Percentiles rank a stretch among this genome's conserved stretches.
Conservation (phyloP, 1,140 invertebrate genomes). For the Lepidostoma basale region DNA sequence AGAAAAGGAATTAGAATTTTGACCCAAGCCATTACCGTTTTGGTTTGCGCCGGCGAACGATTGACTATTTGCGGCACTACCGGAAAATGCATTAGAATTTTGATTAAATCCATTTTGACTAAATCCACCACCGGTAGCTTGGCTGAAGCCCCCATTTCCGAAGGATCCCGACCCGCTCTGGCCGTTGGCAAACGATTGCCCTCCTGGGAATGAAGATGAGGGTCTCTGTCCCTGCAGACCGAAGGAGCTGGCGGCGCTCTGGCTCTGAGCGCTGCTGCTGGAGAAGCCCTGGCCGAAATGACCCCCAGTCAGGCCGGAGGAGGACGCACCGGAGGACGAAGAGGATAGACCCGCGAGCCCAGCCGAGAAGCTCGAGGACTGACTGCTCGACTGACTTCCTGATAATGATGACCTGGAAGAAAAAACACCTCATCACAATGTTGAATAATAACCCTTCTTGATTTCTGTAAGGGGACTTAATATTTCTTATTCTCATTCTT, state of each 20-base stretch:
- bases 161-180: conserved; percentile 34
- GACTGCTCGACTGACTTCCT: conserved; percentile 37
- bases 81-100: conserved; percentile 23
- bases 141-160: conserved; percentile 35
- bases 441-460: neutral
- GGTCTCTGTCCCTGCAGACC: conserved; percentile 27
- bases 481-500: no score
- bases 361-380: conserved; percentile 32
- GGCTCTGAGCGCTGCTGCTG: conserved; percentile 31
- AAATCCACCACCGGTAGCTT: conserved; percentile 29
- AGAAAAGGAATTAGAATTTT: no score
- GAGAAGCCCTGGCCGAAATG: conserved; percentile 39
- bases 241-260: conserved; percentile 27
- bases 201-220: conserved; percentile 33
- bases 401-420: conserved; percentile 38
- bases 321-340: conserved; percentile 23
- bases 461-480: no score
- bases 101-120: conserved; percentile 18
- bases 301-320: conserved; percentile 19
- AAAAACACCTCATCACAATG: neutral
- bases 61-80: conserved; percentile 34
- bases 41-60: conserved; percentile 25
- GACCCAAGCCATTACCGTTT: neutral
- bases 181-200: conserved; percentile 35
- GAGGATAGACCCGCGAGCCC: conserved; percentile 31